Conservation (phyloP, 2,888 invertebrate genomes). For the Abrostola triplasia region DNA sequence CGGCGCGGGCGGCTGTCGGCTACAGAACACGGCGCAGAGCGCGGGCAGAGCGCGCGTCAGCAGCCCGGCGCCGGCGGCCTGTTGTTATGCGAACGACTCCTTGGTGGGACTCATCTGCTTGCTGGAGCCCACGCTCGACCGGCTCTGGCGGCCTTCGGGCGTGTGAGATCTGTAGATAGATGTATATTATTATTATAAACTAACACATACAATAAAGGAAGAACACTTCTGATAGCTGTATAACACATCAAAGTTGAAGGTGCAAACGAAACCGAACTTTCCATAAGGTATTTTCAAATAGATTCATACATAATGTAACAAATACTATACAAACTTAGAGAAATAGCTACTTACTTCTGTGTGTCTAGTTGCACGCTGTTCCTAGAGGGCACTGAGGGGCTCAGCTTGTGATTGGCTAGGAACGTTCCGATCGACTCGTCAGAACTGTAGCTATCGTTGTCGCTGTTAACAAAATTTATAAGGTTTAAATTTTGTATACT, state of each 20-base stretch:
- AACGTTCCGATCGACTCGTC: conserved; percentile 91
- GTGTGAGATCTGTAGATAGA: conserved; percentile 72
- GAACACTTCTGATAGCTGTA: not conserved
- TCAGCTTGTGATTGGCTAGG: conserved; percentile 89
- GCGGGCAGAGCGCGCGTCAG: conserved; percentile 77
- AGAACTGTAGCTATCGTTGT: conserved; percentile 90
- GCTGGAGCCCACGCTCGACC: conserved; percentile 74
- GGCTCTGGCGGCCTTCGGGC: conserved; percentile 80
- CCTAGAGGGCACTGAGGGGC: conserved; percentile 80
- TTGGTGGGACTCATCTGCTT: conserved; percentile 78
- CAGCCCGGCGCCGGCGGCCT: conserved; percentile 74
- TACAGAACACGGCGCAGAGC: conserved; percentile 81
- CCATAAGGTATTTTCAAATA: too few species aligned
- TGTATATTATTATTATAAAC: not conserved
- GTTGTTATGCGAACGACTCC: conserved; percentile 84
- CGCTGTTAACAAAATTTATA: conserved; percentile 81
- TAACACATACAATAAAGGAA: not conserved
- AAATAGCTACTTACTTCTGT: conserved; percentile 73
- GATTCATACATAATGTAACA: too few species aligned
- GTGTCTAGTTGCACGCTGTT: conserved; percentile 81
- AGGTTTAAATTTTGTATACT: too few species aligned
- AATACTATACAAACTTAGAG: too few species aligned
- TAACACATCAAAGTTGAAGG: too few species aligned
- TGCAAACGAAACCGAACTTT: too few species aligned
- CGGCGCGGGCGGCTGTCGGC: conserved; percentile 71